phyloP scores from a whole-genome alignment of 2,113 vertebrate genomes.

The Struthidea cinerea region DNA sequence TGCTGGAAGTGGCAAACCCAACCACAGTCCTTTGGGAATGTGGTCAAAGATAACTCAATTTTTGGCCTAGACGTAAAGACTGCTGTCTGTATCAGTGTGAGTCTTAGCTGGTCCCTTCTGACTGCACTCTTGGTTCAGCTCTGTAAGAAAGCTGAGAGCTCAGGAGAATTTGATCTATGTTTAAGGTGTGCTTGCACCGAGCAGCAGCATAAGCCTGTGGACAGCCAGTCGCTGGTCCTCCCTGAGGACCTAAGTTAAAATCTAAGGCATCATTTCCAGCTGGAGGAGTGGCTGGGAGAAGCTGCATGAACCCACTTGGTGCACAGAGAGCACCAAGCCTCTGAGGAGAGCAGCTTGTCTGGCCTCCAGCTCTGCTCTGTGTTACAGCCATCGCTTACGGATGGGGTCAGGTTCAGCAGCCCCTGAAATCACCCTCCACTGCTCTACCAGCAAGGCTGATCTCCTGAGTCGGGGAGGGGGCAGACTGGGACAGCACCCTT shows the following conservation, averaged over 20 bases:
- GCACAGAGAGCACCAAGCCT: neutral
- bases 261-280: too few species aligned
- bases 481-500: neutral
- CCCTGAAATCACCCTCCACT: neutral
- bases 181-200: neutral
- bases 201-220: neutral
- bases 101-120: neutral
- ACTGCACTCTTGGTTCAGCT: neutral
- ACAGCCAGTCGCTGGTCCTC: rapidly evolving
- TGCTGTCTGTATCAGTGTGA: neutral
- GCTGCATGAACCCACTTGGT: neutral
- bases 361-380: neutral
- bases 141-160: neutral
- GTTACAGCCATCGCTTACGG: rapidly evolving
- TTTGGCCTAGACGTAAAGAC: neutral
- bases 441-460: neutral
- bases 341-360: neutral
- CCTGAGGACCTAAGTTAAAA: too few species aligned
- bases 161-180: neutral
- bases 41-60: neutral
- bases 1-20: neutral
- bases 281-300: neutral
- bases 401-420: neutral
- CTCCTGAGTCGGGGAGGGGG: neutral
- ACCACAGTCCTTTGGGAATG: neutral